phyloP scores from a whole-genome alignment of 2,888 invertebrate genomes.

The Gerosis bhagava region DNA sequence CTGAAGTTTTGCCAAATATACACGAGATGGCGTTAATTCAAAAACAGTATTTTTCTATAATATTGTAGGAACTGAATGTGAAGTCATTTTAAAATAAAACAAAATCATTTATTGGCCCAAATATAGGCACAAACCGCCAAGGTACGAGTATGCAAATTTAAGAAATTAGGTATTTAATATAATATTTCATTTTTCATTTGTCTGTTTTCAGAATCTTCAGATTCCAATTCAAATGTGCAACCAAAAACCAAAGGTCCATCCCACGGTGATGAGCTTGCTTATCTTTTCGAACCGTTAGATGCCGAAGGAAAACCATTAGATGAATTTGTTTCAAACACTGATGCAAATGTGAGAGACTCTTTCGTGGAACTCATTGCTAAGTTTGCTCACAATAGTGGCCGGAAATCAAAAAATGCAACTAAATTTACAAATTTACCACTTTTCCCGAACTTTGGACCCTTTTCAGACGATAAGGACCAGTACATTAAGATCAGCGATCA shows the following conservation, averaged over 20 bases:
- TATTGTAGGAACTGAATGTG: too few species aligned
- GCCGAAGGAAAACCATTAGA: slow-evolving; percentile 80
- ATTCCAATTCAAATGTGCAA: slow-evolving; percentile 34
- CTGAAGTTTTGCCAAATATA: too few species aligned
- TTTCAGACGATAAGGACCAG: slow-evolving; percentile 53
- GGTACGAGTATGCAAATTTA: too few species aligned
- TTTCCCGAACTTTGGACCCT: slow-evolving; percentile 39
- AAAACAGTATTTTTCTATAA: too few species aligned
- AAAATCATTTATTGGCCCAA: too few species aligned
- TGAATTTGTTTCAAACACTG: slow-evolving; percentile 70
- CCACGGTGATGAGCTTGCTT: slow-evolving; percentile 89
- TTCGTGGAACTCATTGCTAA: slow-evolving; percentile 86
- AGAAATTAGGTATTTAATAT: too few species aligned
- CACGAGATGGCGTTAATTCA: too few species aligned
- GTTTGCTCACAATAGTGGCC: slow-evolving; percentile 79
- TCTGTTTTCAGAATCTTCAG: slow-evolving; percentile 29
- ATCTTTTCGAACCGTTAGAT: slow-evolving; percentile 86
- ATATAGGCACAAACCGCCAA: too few species aligned
- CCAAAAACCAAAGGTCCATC: slow-evolving; percentile 63
- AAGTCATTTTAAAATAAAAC: too few species aligned
- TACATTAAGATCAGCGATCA: slow-evolving; percentile 57
- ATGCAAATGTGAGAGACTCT: slow-evolving; percentile 84
- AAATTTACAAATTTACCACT: slow-evolving; percentile 34
- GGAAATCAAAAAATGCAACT: slow-evolving; percentile 37
- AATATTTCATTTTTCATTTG: background rate